Evolutionary conservation across 2,797 vertebrate genomes (phyloP).

Genomic region (Dipus sagitta): DNA sequence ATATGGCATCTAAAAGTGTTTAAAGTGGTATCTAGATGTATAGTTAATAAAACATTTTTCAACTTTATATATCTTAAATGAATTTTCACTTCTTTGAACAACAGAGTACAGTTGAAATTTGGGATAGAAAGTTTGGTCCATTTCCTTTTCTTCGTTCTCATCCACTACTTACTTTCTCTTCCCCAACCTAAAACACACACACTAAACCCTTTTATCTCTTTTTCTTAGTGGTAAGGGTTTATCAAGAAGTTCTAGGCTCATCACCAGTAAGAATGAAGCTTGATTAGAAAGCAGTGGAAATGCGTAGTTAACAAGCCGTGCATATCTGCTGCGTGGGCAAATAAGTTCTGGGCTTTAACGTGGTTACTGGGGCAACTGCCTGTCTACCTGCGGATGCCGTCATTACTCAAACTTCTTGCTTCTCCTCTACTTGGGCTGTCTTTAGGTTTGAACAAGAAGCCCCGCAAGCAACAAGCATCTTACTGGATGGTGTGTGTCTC

Average conservation of each 20-base stretch:
- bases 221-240: neutral
- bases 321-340: neutral
- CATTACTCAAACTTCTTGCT: neutral
- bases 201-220: neutral
- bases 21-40: neutral
- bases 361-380: neutral
- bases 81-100: no score
- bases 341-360: neutral
- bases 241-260: neutral
- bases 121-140: neutral
- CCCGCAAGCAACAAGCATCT: neutral
- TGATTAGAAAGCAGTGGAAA: conserved; percentile 2
- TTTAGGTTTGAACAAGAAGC: neutral
- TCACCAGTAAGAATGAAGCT: neutral
- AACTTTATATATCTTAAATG: no score
- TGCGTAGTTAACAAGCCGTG: neutral
- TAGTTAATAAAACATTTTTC: neutral
- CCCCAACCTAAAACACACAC: neutral
- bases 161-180: neutral
- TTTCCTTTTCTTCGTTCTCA: neutral
- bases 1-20: neutral
- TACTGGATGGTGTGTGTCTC: neutral
- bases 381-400: neutral
- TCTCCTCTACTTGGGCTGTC: neutral
- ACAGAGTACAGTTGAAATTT: conserved; percentile 31